Evolutionary conservation across 2,888 invertebrate genomes (phyloP).

Genomic region (Sarcophaga variegata): DNA sequence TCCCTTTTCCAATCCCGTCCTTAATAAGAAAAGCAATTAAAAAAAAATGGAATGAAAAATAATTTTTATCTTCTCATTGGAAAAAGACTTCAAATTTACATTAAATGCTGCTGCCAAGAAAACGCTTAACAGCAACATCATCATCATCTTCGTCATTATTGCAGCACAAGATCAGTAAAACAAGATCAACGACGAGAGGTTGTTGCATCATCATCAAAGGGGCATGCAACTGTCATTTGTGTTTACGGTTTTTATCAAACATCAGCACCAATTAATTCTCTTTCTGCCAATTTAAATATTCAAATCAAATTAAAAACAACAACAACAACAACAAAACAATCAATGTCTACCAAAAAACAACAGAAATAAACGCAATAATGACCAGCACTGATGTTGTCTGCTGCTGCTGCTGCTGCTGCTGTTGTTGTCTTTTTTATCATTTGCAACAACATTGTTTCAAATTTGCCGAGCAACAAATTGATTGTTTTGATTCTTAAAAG

Average conservation of each 20-base stretch:
- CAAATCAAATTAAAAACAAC: conserved; percentile 40
- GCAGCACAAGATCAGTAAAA: neutral
- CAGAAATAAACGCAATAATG: neutral
- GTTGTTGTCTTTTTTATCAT: neutral
- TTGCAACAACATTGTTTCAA: conserved; percentile 18
- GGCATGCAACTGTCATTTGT: conserved; percentile 67
- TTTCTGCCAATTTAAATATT: conserved; percentile 60
- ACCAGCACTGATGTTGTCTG: too few relatives aligned
- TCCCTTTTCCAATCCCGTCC: neutral
- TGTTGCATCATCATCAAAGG: conserved; percentile 58
- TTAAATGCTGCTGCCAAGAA: neutral
- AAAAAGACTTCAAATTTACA: conserved; percentile 27
- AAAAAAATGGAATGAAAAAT: conserved; percentile 27
- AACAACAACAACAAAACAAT: conserved; percentile 28
- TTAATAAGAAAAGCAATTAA: conserved; percentile 42
- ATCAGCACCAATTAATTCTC: conserved; percentile 67
- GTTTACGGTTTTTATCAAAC: conserved; percentile 66
- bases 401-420: neutral
- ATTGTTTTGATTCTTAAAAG: neutral
- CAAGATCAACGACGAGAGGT: too few relatives aligned
- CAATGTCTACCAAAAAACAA: conserved; percentile 8
- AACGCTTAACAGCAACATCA: conserved; percentile 1
- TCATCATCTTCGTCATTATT: conserved; percentile 29
- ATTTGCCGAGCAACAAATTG: neutral
- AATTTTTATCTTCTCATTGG: conserved; percentile 25